phyloP scores from a whole-genome alignment of 2,797 vertebrate species.

The Vireo griseus region DNA sequence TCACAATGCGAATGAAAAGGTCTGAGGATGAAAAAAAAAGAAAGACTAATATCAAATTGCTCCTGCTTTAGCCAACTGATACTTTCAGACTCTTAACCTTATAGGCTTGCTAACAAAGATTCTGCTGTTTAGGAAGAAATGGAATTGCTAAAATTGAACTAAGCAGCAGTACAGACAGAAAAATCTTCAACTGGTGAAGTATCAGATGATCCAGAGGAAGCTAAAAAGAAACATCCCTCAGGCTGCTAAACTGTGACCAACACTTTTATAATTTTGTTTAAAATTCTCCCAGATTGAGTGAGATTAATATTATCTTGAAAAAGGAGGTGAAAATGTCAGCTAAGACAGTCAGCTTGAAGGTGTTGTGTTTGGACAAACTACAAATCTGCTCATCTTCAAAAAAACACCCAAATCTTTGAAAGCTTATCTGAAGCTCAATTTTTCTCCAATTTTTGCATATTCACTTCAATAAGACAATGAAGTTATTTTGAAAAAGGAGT shows the following conservation, averaged over 20 bases:
- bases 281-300: not conserved
- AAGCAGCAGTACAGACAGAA: not conserved
- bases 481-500: not conserved
- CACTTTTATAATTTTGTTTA: not conserved
- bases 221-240: not conserved
- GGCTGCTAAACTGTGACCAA: not conserved
- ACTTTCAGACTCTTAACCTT: not conserved
- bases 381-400: not conserved
- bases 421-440: not conserved
- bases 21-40: not conserved
- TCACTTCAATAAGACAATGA: not conserved
- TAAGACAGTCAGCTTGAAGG: not conserved
- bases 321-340: not conserved
- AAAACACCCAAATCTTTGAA: not conserved
- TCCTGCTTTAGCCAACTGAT: not conserved
- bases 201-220: not conserved
- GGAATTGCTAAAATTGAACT: constrained; percentile 12
- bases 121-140: not conserved
- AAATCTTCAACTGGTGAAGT: not conserved
- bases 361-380: not conserved
- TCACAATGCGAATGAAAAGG: not conserved
- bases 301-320: not conserved
- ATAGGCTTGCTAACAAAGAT: not conserved
- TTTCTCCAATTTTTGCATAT: not conserved
- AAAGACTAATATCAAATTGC: not conserved